phyloP scores from a whole-genome alignment of 2,113 vertebrate species.

The Oryzias celebensis region DNA sequence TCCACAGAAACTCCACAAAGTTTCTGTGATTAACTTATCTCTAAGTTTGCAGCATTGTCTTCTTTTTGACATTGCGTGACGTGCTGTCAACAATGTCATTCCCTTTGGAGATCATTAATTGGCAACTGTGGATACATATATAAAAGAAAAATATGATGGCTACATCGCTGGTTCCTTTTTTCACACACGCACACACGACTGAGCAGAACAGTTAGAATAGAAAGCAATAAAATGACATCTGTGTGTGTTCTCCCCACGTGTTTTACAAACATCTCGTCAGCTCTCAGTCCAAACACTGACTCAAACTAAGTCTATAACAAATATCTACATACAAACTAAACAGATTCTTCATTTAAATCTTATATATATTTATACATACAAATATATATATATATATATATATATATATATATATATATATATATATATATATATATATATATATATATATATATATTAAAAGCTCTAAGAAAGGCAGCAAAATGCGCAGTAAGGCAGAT shows the following conservation, averaged over 20 bases:
- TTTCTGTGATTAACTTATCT: conserved; percentile 15
- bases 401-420: too few species aligned
- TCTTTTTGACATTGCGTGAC: background rate
- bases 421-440: too few species aligned
- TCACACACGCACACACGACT: conserved; percentile 24
- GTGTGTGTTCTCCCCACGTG: conserved; percentile 61
- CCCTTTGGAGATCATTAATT: conserved; percentile 43
- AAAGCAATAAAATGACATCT: conserved; percentile 38
- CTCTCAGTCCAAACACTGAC: conserved; percentile 46
- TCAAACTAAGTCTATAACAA: conserved; percentile 64
- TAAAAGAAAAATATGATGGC: conserved; percentile 33
- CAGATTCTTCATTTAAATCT: conserved; percentile 62
- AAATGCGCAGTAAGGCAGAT: conserved; percentile 77
- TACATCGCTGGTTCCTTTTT: conserved; percentile 49
- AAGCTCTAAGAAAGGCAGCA: conserved; percentile 78
- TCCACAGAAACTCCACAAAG: conserved; percentile 12
- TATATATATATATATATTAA: conserved; percentile 52
- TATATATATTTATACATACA: conserved; percentile 13
- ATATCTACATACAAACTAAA: conserved; percentile 67
- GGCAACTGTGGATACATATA: conserved; percentile 20
- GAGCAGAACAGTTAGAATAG: conserved; percentile 30
- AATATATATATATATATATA: too few species aligned
- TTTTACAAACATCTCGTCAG: conserved; percentile 68
- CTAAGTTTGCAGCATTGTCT: conserved; percentile 43
- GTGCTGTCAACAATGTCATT: background rate